Base-by-base conservation (phyloP, 2,888 invertebrate species). In the Trichopria drosophilae region DNA sequence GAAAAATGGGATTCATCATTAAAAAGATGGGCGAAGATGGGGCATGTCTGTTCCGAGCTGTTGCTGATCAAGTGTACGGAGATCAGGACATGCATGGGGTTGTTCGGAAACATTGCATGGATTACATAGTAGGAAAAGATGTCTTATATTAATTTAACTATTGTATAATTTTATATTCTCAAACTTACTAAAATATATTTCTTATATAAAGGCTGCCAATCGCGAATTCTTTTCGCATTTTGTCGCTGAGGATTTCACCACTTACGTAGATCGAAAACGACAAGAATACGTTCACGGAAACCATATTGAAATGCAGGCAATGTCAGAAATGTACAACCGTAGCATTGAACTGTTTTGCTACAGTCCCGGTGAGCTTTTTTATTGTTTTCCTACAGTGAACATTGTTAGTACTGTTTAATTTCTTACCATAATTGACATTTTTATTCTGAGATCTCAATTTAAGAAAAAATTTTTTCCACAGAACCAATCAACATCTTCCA, bases 401-500 rank as follows among this genome's bases (percentile, higher is more conserved):
- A 19, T 29, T 16, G 16, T 16, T 13, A 9, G 20, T 29, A 15
- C 10, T 12, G 13, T 23, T 24, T 4, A 3, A 6, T 22, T 26
- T 45, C 24, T 41, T 34, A 18, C 32, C 39, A 20, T 37, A 13
- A 15, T 6, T 29, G 23, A 24, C 36, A 19, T 58, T 76, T 72
- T 36, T 76, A 75, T 51, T 68, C 76, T 24, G 51, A 66, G 71
- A 57, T 72, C 24, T 24, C 24, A 24, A 24, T 24, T 24, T 24
- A 10, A 6, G 6, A 24, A 73, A 74, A 51, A 65, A 67, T 42
- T 37, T 32, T 51, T 36, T 22, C 55, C 73, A 72, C 68, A 88
- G 90, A 88, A 64, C 92, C 93, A 18, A 92, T 91, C 50, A 93
- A 92, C 73, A 90, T 88, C 47, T 91, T 92, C 71, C 89, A 90